Evolutionary conservation across 2,113 vertebrate species (phyloP).

Genomic region (Sander lucioperca): DNA sequence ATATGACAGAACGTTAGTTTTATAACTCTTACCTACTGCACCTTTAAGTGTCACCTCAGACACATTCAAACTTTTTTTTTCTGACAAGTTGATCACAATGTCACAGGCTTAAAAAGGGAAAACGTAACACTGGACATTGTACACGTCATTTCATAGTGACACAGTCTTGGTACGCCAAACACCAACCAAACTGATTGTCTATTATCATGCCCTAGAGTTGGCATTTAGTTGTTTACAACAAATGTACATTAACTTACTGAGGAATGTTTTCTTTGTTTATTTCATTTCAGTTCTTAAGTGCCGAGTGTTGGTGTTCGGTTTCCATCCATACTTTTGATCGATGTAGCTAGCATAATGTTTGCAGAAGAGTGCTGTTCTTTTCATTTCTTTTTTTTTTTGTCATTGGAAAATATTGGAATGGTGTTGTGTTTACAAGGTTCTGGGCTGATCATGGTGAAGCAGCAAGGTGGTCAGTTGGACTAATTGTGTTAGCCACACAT

Average conservation of each 20-base stretch:
- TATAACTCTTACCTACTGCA: too few relatives aligned
- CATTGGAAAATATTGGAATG: slow-evolving; percentile 64
- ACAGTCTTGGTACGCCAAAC: slow-evolving; percentile 63
- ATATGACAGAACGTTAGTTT: too few relatives aligned
- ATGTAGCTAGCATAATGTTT: slow-evolving; percentile 71
- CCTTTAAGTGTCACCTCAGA: slow-evolving; percentile 8
- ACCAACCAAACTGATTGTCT: slow-evolving; percentile 70
- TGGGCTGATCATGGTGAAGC: slow-evolving; percentile 44
- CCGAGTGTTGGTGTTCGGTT: slow-evolving; percentile 74
- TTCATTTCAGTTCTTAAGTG: slow-evolving; percentile 76
- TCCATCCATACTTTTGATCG: slow-evolving; percentile 63
- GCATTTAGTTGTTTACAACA: slow-evolving; percentile 78
- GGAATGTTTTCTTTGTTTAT: slow-evolving; percentile 77
- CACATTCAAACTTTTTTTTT: too few relatives aligned
- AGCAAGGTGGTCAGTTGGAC: slow-evolving; percentile 51
- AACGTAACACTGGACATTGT: slow-evolving; percentile 29
- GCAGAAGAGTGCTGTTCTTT: slow-evolving; percentile 62
- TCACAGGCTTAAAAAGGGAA: slow-evolving; percentile 40
- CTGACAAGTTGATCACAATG: neutral
- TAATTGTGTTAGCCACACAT: slow-evolving; percentile 54
- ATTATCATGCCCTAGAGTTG: slow-evolving; percentile 47
- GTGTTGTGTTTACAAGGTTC: slow-evolving; percentile 75
- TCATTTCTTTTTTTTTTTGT: slow-evolving; percentile 38
- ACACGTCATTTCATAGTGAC: slow-evolving; percentile 34
- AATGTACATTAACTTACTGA: slow-evolving; percentile 74